Evolutionary conservation across 2,797 vertebrate genomes (phyloP).

Genomic region (Acanthopagrus latus): DNA sequence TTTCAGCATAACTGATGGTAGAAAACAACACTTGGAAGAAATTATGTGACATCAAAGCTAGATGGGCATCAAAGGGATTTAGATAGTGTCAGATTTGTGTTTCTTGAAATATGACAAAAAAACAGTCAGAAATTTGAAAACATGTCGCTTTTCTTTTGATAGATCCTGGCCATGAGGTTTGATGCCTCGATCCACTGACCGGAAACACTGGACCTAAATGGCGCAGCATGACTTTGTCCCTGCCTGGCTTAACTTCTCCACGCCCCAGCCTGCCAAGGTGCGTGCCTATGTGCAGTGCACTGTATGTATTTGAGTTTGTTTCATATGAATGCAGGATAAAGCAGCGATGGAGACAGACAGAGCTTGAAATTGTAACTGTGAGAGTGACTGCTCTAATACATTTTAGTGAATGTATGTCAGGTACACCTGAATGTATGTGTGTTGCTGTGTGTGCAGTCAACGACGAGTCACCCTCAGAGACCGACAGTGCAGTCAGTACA

Average conservation of each 20-base stretch:
- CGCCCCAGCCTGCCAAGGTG: constrained; percentile 99
- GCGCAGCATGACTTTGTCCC: constrained; percentile 99
- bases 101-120: neutral
- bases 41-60: constrained; percentile 18
- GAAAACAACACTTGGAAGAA: constrained; percentile 26
- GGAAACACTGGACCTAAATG: constrained; percentile 99
- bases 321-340: neutral
- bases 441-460: constrained; percentile 5
- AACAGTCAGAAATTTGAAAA: neutral
- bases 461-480: constrained; percentile 8
- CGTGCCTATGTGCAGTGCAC: constrained; percentile 9
- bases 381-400: neutral
- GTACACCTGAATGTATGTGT: constrained; percentile 6
- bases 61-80: neutral
- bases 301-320: neutral
- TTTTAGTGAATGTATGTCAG: constrained; percentile 2
- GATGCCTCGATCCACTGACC: constrained; percentile 99
- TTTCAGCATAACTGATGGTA: constrained; percentile 38
- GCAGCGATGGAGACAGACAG: neutral
- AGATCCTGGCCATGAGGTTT: constrained; percentile 99
- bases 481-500: constrained; percentile 16
- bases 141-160: constrained; percentile 10
- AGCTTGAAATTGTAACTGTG: constrained; percentile 6
- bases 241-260: constrained; percentile 99
- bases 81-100: neutral